These are phyloP conservation scores for Oryzias woworae DNA, from an alignment of 2,113 vertebrate genomes.

Conservation along the genomic window DNA sequence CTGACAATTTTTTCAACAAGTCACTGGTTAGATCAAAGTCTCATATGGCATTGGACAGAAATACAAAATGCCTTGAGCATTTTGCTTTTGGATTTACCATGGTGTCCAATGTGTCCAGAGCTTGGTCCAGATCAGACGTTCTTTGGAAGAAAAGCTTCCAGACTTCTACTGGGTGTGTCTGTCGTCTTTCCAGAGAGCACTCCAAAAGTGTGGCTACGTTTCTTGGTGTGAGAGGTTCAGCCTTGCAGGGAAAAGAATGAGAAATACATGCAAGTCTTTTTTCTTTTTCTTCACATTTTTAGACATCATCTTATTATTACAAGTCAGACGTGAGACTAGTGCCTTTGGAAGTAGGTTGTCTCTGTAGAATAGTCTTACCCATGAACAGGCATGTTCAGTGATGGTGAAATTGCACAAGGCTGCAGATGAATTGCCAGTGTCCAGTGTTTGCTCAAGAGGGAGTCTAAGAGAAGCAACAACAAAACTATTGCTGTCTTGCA, in stretches of 20 bases:
- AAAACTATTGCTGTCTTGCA: background rate
- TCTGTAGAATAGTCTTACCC: slow-evolving; percentile 25
- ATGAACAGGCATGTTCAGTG: slow-evolving; percentile 44
- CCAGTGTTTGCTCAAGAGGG: background rate
- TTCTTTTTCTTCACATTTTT: no score
- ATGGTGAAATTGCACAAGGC: slow-evolving; percentile 40
- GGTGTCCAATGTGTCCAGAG: slow-evolving; percentile 30
- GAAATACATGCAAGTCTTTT: background rate
- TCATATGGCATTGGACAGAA: background rate
- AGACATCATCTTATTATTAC: no score
- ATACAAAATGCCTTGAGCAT: background rate
- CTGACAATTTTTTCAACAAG: background rate
- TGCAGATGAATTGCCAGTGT: background rate
- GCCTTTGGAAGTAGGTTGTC: no score
- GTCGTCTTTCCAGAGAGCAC: slow-evolving; percentile 29
- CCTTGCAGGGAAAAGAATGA: slow-evolving; percentile 17
- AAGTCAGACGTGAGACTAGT: no score
- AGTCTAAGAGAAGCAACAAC: slow-evolving; percentile 3
- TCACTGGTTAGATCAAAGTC: background rate
- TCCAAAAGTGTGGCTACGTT: slow-evolving; percentile 39
- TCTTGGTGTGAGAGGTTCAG: slow-evolving; percentile 22
- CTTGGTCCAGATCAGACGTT: slow-evolving; percentile 35
- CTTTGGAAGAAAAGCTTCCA: slow-evolving; percentile 62
- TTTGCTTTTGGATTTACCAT: slow-evolving; percentile 22
- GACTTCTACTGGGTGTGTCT: slow-evolving; percentile 13